Evolutionary conservation across 1,140 invertebrate species (phyloP).

Genomic region (Atta colombica): DNA sequence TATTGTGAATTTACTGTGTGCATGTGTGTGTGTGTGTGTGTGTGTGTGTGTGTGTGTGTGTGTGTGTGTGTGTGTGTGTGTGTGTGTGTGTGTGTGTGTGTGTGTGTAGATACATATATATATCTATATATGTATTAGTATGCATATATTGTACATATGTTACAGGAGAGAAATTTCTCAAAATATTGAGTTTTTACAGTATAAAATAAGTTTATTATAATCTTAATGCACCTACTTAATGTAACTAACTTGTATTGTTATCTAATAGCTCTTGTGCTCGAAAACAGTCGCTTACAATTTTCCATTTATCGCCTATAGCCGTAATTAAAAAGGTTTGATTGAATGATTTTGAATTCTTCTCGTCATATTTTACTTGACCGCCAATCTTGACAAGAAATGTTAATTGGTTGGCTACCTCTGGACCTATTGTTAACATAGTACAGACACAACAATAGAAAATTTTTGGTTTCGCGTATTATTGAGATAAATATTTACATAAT

Average conservation of each 20-base stretch:
- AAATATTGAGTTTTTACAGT: background rate
- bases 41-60: no score
- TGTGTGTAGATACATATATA: no score
- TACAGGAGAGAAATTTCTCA: constrained; percentile 9
- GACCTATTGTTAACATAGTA: constrained; percentile 78
- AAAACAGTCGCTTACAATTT: constrained; percentile 95
- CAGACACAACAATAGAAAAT: background rate
- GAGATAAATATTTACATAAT: background rate
- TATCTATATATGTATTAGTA: no score
- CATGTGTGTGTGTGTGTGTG: no score
- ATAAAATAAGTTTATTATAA: background rate
- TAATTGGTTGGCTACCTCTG: constrained; percentile 89
- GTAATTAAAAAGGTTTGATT: constrained; percentile 94
- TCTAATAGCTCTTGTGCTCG: constrained; percentile 89
- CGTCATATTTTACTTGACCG: constrained; percentile 91
- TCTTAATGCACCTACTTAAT: background rate
- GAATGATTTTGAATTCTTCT: constrained; percentile 88
- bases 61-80: no score
- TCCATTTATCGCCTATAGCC: constrained; percentile 96
- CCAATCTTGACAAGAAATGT: constrained; percentile 92
- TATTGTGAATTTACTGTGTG: no score
- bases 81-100: no score
- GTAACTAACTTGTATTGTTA: constrained; percentile 27
- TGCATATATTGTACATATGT: background rate
- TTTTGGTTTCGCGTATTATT: background rate